Conservation (phyloP, 2,797 vertebrate species). For the Phyllotis vaccarum region DNA sequence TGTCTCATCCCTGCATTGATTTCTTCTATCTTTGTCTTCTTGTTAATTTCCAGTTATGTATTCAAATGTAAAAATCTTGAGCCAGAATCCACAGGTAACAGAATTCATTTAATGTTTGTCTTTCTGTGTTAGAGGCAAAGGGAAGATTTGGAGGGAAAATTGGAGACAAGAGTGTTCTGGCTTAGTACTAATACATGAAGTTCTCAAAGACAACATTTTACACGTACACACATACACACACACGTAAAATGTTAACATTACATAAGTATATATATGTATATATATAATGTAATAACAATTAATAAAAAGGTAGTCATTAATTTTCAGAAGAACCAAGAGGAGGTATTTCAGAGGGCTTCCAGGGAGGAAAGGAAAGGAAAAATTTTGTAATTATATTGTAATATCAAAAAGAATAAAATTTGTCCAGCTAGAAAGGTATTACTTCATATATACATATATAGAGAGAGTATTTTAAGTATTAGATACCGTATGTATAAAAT, state of each 20-base stretch:
- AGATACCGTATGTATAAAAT: no score
- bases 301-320: neutral
- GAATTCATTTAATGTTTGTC: neutral
- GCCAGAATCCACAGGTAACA: neutral
- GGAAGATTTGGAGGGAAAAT: neutral
- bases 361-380: neutral
- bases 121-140: neutral
- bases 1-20: no score
- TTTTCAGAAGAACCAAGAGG: neutral
- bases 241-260: no score
- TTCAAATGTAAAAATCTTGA: neutral
- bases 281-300: neutral
- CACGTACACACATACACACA: no score
- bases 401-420: neutral
- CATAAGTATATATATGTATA: no score
- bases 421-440: neutral
- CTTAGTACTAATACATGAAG: no score
- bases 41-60: neutral
- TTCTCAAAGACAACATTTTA: no score
- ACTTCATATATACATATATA: neutral
- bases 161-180: neutral
- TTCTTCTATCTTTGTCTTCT: neutral
- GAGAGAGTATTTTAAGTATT: no score
- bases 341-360: fast-evolving
- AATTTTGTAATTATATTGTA: no score